Evolutionary conservation across 1,140 invertebrate species (phyloP).

Genomic region (Lordiphosa collinella): DNA sequence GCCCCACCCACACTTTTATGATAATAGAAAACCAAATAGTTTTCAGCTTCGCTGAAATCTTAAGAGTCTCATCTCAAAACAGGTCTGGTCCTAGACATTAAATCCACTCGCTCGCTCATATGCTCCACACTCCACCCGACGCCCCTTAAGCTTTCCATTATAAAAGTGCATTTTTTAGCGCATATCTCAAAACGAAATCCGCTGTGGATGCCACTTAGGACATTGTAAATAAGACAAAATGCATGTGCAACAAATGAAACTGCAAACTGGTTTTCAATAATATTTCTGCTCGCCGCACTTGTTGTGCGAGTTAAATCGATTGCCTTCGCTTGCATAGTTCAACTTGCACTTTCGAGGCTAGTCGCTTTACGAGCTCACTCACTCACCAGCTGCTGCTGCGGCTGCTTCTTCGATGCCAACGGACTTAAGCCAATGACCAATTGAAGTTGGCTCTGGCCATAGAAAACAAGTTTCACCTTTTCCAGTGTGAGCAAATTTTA

Average conservation of each 20-base stretch:
- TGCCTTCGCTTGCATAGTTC: conserved; percentile 58
- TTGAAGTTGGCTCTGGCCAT: conserved; percentile 42
- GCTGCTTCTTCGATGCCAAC: conserved; percentile 19
- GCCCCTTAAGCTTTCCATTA: conserved; percentile 1
- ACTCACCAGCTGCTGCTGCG: not conserved
- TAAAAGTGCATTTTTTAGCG: conserved; percentile 13
- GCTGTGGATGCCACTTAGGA: conserved; percentile 5
- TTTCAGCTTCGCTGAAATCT: too few species aligned
- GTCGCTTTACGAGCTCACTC: conserved; percentile 25
- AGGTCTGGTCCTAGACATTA: too few species aligned
- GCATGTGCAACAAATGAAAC: conserved; percentile 2
- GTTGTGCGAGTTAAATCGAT: conserved; percentile 50
- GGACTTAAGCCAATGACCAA: conserved; percentile 65
- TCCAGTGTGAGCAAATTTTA: not conserved
- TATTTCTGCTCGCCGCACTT: conserved; percentile 23
- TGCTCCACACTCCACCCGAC: too few species aligned
- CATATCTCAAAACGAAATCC: conserved; percentile 9
- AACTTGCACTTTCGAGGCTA: conserved; percentile 63
- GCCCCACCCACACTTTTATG: too few species aligned
- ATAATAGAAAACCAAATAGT: too few species aligned
- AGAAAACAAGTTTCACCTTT: conserved; percentile 65
- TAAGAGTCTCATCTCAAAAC: too few species aligned
- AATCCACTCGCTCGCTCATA: too few species aligned
- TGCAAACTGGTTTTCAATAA: conserved; percentile 61
- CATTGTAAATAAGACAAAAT: conserved; percentile 27